A percentile compares a stretch with the other conserved stretches of the same genome.
Conservation (phyloP, 2,113 vertebrate genomes). For the Abramis brama region DNA sequence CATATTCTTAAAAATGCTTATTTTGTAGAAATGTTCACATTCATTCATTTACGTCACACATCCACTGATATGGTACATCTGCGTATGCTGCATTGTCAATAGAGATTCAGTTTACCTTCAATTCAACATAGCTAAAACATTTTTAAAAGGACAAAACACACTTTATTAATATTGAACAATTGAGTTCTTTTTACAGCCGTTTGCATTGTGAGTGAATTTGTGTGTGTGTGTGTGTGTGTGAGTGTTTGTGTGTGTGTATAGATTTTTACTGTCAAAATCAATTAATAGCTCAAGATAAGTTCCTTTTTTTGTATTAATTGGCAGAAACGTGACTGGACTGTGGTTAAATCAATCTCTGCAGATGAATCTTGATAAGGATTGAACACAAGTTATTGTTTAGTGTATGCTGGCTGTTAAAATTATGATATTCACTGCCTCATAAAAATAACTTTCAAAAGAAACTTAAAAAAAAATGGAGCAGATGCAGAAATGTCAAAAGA, state of each 20-base stretch:
- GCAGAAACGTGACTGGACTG: background rate
- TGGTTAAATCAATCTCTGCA: background rate
- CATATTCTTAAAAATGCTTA: background rate
- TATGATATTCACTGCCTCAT: background rate
- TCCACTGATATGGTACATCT: background rate
- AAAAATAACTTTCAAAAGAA: background rate
- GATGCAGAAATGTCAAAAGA: constrained; percentile 2
- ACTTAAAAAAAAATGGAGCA: background rate
- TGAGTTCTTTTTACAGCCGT: background rate
- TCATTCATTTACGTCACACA: background rate
- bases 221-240: too few relatives aligned
- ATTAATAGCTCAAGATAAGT: background rate
- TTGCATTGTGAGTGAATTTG: background rate
- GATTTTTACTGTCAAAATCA: too few relatives aligned
- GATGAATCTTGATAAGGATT: background rate
- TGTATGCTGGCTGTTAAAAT: background rate
- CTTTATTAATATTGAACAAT: background rate
- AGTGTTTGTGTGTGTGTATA: too few relatives aligned
- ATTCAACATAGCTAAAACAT: background rate
- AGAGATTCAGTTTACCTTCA: background rate
- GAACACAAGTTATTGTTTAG: constrained; percentile 4
- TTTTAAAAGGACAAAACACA: background rate
- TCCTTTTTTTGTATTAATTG: background rate
- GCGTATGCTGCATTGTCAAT: background rate
- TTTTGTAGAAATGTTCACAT: background rate